Conservation (phyloP, 2,113 vertebrate genomes). For the Pygathrix nemaeus region DNA sequence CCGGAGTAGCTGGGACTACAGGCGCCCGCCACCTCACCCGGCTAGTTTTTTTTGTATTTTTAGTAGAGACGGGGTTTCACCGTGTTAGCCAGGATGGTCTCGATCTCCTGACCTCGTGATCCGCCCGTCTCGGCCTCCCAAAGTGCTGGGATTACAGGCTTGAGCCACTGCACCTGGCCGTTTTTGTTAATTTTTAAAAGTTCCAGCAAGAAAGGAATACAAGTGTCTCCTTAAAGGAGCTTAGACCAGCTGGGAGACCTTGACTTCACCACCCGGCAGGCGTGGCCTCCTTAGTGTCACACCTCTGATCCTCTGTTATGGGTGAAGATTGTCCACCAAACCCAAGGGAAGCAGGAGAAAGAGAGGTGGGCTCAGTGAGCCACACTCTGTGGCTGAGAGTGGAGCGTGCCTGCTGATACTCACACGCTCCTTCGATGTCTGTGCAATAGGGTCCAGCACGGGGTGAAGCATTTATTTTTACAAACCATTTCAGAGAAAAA, state of each 20-base stretch:
- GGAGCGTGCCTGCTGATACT: rapidly evolving
- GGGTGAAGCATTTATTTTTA: not conserved
- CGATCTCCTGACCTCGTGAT: too few relatives aligned
- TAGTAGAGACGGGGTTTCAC: too few relatives aligned
- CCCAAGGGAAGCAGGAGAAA: not conserved
- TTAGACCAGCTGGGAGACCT: not conserved
- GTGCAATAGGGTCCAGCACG: rapidly evolving
- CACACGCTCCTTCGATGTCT: rapidly evolving
- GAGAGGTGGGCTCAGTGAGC: not conserved
- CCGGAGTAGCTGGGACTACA: too few relatives aligned
- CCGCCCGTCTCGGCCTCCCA: too few relatives aligned
- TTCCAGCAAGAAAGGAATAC: not conserved
- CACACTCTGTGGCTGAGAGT: rapidly evolving
- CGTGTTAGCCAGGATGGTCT: too few relatives aligned
- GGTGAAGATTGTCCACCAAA: not conserved
- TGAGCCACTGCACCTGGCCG: too few relatives aligned
- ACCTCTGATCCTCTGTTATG: not conserved
- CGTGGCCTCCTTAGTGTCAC: not conserved
- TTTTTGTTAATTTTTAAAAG: not conserved
- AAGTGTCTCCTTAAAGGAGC: not conserved
- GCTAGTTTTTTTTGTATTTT: too few relatives aligned
- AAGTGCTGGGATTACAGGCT: too few relatives aligned
- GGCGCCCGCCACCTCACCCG: too few relatives aligned
- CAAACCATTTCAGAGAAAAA: not conserved
- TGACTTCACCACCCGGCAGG: too few relatives aligned